Percentiles rank a stretch among this genome's conserved stretches.
These are phyloP conservation scores for Orthosia gracilis DNA, from an alignment of 2,888 invertebrate species.

Conservation along the genomic window DNA sequence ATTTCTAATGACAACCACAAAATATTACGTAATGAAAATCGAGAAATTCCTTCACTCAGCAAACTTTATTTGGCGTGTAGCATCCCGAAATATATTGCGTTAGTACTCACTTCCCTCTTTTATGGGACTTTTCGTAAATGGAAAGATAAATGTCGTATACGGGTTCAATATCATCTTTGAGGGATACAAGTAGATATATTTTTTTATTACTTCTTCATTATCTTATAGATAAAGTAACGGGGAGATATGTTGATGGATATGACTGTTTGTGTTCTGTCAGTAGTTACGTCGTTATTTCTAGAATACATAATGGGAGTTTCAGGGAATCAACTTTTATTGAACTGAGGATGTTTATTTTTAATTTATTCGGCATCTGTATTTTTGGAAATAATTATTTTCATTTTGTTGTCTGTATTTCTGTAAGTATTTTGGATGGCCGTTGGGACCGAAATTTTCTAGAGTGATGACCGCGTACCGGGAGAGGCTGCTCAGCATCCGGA, in stretches of 20 bases:
- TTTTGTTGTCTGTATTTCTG: too few relatives aligned
- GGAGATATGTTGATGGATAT: constrained; percentile 8
- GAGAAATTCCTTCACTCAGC: constrained; percentile 7
- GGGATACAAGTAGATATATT: constrained; percentile 27
- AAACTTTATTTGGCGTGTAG: constrained; percentile 53
- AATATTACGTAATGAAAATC: constrained; percentile 20
- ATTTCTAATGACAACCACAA: constrained; percentile 15
- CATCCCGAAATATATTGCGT: constrained; percentile 50
- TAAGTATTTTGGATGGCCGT: too few relatives aligned
- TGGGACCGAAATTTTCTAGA: too few relatives aligned
- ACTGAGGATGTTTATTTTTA: not conserved
- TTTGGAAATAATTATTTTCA: not conserved
- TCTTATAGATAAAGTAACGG: constrained; percentile 7
- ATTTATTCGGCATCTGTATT: not conserved
- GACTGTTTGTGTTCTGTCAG: not conserved
- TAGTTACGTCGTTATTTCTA: not conserved
- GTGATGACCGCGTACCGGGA: too few relatives aligned
- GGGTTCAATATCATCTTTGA: constrained; percentile 38
- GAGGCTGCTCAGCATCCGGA: too few relatives aligned
- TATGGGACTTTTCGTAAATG: constrained; percentile 55
- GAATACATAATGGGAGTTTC: not conserved
- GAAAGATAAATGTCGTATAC: constrained; percentile 49
- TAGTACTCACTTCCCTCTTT: constrained; percentile 48
- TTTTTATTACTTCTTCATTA: constrained; percentile 31
- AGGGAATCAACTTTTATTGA: not conserved